phyloP scores from a whole-genome alignment of 1,140 invertebrate species.

The Philaenus spumarius region DNA sequence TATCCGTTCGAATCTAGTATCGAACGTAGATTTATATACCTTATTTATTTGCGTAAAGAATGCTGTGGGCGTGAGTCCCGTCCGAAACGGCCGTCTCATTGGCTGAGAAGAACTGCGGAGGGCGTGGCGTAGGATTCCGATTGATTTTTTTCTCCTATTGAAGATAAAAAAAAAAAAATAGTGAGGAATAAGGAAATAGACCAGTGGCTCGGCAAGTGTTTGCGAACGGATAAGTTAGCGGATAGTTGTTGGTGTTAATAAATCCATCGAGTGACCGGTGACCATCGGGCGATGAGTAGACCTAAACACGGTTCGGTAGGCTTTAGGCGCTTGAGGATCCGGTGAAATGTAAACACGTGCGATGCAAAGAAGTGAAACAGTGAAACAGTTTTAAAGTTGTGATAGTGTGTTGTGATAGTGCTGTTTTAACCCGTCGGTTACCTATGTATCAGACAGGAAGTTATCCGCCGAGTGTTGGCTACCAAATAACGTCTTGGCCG shows the following conservation, averaged over 20 bases:
- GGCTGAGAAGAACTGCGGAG: constrained; percentile 8
- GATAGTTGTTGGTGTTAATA: too few species aligned
- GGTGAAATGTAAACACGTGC: too few species aligned
- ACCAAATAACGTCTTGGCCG: constrained; percentile 26
- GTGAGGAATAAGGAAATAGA: constrained; percentile 16
- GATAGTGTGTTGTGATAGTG: neutral
- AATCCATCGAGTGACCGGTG: too few species aligned
- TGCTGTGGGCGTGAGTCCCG: constrained; percentile 8
- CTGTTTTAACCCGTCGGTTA: constrained; percentile 1
- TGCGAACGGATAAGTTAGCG: constrained; percentile 2
- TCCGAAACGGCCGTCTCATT: constrained; percentile 7
- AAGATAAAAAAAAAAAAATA: constrained; percentile 11
- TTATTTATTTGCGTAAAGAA: neutral
- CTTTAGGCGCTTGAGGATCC: too few species aligned
- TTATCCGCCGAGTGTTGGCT: constrained; percentile 22
- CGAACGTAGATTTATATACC: too few species aligned
- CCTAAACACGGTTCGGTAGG: too few species aligned
- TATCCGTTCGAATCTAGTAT: too few species aligned
- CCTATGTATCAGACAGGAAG: constrained; percentile 23
- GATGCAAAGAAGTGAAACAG: neutral
- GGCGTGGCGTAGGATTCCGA: constrained; percentile 20
- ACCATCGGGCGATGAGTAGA: too few species aligned
- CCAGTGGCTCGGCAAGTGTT: constrained; percentile 11
- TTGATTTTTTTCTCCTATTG: constrained; percentile 22
- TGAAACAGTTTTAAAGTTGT: constrained; percentile 8